A percentile compares a stretch with the other conserved stretches of the same genome.
Evolutionary conservation across 2,888 invertebrate genomes (phyloP).

Genomic region (Mythimna albipuncta): DNA sequence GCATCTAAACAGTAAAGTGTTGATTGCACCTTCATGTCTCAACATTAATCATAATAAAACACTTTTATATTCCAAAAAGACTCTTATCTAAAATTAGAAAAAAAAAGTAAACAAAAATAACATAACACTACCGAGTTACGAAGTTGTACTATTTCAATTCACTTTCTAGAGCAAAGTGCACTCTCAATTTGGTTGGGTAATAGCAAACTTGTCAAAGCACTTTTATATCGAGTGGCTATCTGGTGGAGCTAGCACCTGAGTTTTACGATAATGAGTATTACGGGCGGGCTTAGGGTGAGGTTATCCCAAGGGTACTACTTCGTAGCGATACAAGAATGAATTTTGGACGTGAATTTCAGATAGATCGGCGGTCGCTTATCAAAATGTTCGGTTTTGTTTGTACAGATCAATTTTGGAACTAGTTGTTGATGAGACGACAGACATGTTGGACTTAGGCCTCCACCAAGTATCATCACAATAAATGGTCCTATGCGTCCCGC

Average conservation of each 20-base stretch:
- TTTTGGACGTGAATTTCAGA: constrained; percentile 8
- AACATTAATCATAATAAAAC: constrained; percentile 48
- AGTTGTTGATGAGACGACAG: too few relatives aligned
- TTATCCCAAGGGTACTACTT: constrained; percentile 27
- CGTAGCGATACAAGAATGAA: constrained; percentile 27
- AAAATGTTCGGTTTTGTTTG: not conserved
- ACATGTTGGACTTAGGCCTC: too few relatives aligned
- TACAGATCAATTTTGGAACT: not conserved
- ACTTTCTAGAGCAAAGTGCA: constrained; percentile 34
- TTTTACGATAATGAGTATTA: constrained; percentile 70
- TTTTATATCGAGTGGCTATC: constrained; percentile 63
- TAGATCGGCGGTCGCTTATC: not conserved
- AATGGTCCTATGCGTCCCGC: too few relatives aligned
- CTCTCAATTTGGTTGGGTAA: constrained; percentile 44
- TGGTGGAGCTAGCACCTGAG: constrained; percentile 64
- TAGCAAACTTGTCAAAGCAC: constrained; percentile 52
- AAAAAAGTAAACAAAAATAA: constrained; percentile 25
- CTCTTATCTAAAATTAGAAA: constrained; percentile 14
- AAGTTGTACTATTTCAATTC: constrained; percentile 32
- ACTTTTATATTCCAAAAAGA: constrained; percentile 17
- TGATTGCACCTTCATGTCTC: constrained; percentile 10
- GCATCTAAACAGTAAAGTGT: constrained; percentile 24
- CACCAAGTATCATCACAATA: too few relatives aligned
- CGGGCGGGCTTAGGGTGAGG: constrained; percentile 45
- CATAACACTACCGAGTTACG: constrained; percentile 35